phyloP scores from a whole-genome alignment of 1,140 invertebrate species.

The Bombyx mandarina region DNA sequence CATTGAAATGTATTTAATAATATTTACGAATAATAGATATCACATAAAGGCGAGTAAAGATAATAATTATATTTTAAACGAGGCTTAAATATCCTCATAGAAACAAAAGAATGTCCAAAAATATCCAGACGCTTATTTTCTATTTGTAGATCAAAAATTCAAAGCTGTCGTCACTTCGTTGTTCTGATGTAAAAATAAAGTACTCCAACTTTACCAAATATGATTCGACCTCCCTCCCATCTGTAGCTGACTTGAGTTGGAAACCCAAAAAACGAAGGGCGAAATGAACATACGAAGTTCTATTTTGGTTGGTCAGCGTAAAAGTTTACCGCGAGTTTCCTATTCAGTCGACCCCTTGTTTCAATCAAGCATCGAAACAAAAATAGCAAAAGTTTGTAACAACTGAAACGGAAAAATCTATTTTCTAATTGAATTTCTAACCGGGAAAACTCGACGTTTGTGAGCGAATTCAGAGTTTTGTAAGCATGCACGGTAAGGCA shows the following conservation, averaged over 20 bases:
- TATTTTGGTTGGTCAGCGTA: slow-evolving; percentile 17
- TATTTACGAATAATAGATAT: background rate
- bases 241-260: background rate
- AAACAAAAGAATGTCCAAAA: too few relatives aligned
- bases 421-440: too few relatives aligned
- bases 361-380: slow-evolving; percentile 29
- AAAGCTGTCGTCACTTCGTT: slow-evolving; percentile 4
- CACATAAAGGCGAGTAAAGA: background rate
- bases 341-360: slow-evolving; percentile 29
- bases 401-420: too few relatives aligned
- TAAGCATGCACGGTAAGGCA: too few relatives aligned
- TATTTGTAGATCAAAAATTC: background rate
- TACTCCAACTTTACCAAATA: background rate
- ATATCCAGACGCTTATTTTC: too few relatives aligned
- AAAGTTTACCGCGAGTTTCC: slow-evolving; percentile 31
- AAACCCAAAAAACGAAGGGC: slow-evolving; percentile 9
- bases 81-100: too few relatives aligned
- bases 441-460: too few relatives aligned
- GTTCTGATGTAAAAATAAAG: slow-evolving; percentile 2
- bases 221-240: background rate
- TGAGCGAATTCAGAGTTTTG: too few relatives aligned
- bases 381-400: too few relatives aligned
- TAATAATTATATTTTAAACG: background rate
- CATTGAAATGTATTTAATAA: background rate
- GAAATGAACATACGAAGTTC: slow-evolving; percentile 19